Percentiles rank a stretch among this genome's conserved stretches.
Evolutionary conservation across 1,140 invertebrate genomes (phyloP).

Genomic region (Monomorium pharaonis): DNA sequence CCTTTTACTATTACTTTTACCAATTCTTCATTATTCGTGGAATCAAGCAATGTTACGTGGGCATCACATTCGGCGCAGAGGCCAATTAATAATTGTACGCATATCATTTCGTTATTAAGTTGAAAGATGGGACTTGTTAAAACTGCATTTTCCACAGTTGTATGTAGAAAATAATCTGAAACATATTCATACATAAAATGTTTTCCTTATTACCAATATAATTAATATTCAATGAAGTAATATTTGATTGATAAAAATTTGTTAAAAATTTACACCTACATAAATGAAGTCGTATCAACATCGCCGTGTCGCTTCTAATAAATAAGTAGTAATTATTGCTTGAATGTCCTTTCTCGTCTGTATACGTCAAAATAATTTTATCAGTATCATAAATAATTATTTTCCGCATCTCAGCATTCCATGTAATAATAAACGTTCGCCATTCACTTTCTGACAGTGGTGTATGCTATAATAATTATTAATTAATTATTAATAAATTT

Average conservation of each 20-base stretch:
- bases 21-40: neutral
- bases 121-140: constrained; percentile 37
- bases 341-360: neutral
- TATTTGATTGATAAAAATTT: neutral
- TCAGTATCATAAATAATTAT: constrained; percentile 58
- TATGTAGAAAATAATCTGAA: constrained; percentile 65
- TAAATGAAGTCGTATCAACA: constrained; percentile 61
- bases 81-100: constrained; percentile 65
- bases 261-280: constrained; percentile 53
- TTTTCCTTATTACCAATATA: neutral
- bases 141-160: neutral
- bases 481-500: neutral
- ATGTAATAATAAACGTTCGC: constrained; percentile 63
- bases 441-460: constrained; percentile 56
- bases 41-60: constrained; percentile 15
- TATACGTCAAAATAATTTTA: constrained; percentile 34
- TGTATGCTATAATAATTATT: constrained; percentile 26
- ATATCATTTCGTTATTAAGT: constrained; percentile 12
- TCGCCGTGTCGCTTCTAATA: neutral
- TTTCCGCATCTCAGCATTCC: constrained; percentile 6
- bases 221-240: neutral
- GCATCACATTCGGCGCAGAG: constrained; percentile 64
- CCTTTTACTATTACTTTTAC: neutral
- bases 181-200: neutral
- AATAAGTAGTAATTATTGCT: constrained; percentile 34